phyloP scores from a whole-genome alignment of 2,113 vertebrate species.

The Ictalurus punctatus region DNA sequence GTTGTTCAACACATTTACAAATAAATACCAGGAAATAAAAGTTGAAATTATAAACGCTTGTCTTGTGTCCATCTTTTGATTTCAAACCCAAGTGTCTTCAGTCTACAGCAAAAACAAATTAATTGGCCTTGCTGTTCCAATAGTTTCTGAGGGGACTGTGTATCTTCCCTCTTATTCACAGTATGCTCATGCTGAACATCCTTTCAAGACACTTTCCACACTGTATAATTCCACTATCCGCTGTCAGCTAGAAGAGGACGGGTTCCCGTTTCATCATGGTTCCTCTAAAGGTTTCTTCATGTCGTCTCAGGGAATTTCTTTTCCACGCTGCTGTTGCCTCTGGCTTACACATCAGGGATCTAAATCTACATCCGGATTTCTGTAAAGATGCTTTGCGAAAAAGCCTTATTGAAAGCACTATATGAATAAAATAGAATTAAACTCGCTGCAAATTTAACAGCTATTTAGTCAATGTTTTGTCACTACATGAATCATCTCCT shows the following conservation, averaged over 20 bases:
- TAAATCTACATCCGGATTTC: neutral
- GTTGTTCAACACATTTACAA: too few species aligned
- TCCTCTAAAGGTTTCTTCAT: neutral
- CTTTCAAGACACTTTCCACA: neutral
- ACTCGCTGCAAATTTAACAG: neutral
- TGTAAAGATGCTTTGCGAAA: neutral
- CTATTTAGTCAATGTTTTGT: neutral
- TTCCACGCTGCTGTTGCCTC: neutral
- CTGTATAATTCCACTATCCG: neutral
- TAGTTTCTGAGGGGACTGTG: too few species aligned
- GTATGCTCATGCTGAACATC: neutral
- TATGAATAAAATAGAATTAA: neutral
- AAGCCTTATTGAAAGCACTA: neutral
- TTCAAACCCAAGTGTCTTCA: too few species aligned
- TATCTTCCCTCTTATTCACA: neutral
- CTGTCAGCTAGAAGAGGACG: neutral
- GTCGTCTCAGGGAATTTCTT: neutral
- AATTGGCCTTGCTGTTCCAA: too few species aligned
- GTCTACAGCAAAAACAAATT: too few species aligned
- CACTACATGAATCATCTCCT: neutral
- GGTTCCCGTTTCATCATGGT: neutral
- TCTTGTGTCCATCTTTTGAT: too few species aligned
- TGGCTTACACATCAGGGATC: neutral
- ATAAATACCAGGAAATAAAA: too few species aligned
- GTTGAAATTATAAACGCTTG: too few species aligned